Percentiles rank a stretch among this genome's conserved stretches.
These are phyloP conservation scores for Macaria liturata DNA, from an alignment of 2,888 invertebrate species.

Conservation along the genomic window DNA sequence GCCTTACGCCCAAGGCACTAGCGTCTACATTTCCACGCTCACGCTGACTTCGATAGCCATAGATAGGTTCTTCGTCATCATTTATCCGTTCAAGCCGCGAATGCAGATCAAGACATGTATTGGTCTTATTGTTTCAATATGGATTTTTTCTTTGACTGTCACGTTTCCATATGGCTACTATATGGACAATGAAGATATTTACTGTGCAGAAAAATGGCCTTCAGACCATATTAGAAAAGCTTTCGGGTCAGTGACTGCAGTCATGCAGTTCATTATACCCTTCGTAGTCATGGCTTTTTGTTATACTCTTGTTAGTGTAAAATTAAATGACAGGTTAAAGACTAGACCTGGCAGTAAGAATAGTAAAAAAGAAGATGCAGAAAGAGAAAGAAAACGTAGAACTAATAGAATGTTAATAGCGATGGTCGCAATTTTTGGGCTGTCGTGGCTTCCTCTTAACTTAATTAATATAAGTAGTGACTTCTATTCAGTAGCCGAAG, in stretches of 20 bases:
- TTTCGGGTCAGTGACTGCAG: conserved; percentile 91
- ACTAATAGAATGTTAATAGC: conserved; percentile 96
- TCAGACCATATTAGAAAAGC: conserved; percentile 86
- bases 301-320: conserved; percentile 91
- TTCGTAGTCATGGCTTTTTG: conserved; percentile 94
- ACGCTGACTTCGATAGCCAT: conserved; percentile 96
- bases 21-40: conserved; percentile 94
- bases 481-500: conserved; percentile 84
- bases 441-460: conserved; percentile 94
- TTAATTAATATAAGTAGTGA: conserved; percentile 90
- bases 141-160: conserved; percentile 90
- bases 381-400: conserved; percentile 89
- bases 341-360: conserved; percentile 89
- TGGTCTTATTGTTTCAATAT: conserved; percentile 89
- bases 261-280: conserved; percentile 93
- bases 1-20: conserved; percentile 93
- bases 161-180: conserved; percentile 94
- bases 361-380: conserved; percentile 89
- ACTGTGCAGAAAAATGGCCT: conserved; percentile 92
- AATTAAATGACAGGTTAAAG: conserved; percentile 88
- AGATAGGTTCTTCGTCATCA: conserved; percentile 95
- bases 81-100: conserved; percentile 92
- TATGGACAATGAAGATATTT: conserved; percentile 83
- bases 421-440: conserved; percentile 94
- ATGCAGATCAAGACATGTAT: conserved; percentile 91